Conservation (phyloP, 2,797 vertebrate species). For the Yasuhikotakia modesta region DNA sequence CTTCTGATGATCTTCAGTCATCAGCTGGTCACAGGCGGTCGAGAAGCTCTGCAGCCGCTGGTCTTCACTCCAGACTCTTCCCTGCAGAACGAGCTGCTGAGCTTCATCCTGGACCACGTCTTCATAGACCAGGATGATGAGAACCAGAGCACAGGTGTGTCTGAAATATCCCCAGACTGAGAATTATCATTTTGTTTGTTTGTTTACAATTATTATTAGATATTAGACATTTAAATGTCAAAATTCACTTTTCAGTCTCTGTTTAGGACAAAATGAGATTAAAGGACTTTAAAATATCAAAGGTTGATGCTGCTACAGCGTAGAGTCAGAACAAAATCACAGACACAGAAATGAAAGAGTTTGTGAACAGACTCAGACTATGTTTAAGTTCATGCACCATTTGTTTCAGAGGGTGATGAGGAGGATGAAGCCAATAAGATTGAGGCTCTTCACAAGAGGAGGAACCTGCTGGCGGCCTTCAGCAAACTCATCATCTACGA, state of each 20-base stretch:
- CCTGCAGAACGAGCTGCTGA: conserved; percentile 95
- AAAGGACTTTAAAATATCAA: no score
- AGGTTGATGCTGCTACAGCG: no score
- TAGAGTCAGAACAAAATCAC: no score
- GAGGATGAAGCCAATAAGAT: conserved; percentile 99
- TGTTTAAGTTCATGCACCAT: no score
- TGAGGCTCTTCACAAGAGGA: conserved; percentile 97
- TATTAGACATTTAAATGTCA: no score
- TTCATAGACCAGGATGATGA: conserved; percentile 99
- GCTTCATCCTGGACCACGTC: conserved; percentile 97
- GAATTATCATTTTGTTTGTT: no score
- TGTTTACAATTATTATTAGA: no score
- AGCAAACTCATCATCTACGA: conserved; percentile 99
- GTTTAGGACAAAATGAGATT: no score
- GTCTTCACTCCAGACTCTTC: conserved; percentile 94
- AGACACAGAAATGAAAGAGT: no score
- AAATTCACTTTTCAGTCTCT: no score
- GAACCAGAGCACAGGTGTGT: conserved; percentile 97
- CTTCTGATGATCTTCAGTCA: conserved; percentile 99
- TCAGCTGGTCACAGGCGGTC: conserved; percentile 88
- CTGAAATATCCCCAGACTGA: no score
- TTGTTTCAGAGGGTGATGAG: conserved; percentile 90
- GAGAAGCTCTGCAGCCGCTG: conserved; percentile 93
- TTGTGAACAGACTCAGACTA: no score
- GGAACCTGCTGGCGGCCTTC: conserved; percentile 97